Evolutionary conservation across 1,140 invertebrate species (phyloP).

Genomic region (Drosophila yakuba): DNA sequence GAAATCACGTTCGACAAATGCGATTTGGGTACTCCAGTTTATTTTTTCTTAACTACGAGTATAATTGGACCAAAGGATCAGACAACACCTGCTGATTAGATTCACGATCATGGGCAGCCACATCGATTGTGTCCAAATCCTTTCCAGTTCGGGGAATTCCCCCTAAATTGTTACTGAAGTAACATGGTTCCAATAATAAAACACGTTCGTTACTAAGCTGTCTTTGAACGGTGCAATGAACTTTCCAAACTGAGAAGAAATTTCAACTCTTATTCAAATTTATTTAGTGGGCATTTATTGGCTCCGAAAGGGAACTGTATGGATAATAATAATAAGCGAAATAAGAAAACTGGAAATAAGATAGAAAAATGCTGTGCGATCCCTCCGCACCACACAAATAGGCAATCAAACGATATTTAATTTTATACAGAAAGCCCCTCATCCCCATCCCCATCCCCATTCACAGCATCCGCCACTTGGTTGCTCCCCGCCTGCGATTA

Average conservation of each 20-base stretch:
- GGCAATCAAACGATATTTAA: conserved; percentile 74
- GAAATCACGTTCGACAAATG: conserved; percentile 68
- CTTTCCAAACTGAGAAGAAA: conserved; percentile 54
- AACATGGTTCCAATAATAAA: not conserved
- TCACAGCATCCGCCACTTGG: conserved; percentile 30
- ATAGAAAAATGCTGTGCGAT: conserved; percentile 62
- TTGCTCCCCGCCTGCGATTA: conserved; percentile 54
- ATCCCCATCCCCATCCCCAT: not conserved
- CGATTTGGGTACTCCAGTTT: conserved; percentile 18
- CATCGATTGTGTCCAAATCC: conserved; percentile 39
- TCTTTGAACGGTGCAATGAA: conserved; percentile 57
- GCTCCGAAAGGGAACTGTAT: conserved; percentile 47
- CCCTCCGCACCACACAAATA: conserved; percentile 46
- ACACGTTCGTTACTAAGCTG: not conserved
- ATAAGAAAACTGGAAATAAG: conserved; percentile 62
- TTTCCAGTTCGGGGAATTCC: conserved; percentile 55
- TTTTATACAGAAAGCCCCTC: conserved; percentile 70
- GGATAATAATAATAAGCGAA: conserved; percentile 59
- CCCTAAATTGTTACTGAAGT: no score
- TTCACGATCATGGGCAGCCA: not conserved
- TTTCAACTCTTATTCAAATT: conserved; percentile 67
- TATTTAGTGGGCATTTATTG: conserved; percentile 54
- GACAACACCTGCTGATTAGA: conserved; percentile 37
- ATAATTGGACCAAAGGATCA: conserved; percentile 48
- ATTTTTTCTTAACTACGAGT: conserved; percentile 1